Evolutionary conservation across 2,113 vertebrate genomes (phyloP).

Genomic region (Syngnathus scovelli): DNA sequence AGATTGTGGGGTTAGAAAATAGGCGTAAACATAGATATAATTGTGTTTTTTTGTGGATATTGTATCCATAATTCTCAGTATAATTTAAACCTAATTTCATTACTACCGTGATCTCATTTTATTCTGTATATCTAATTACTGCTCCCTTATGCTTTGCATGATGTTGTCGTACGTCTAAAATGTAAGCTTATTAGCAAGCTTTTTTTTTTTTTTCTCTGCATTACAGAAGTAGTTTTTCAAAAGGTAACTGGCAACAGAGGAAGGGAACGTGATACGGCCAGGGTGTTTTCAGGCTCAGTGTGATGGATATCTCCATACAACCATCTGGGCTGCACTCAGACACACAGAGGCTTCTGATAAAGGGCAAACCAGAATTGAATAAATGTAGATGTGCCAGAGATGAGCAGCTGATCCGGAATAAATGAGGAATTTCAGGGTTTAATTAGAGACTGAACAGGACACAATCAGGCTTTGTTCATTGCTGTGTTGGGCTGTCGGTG

Average conservation of each 20-base stretch:
- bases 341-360: conserved; percentile 37
- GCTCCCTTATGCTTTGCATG: background rate
- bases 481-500: background rate
- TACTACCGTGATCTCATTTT: background rate
- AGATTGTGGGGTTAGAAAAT: background rate
- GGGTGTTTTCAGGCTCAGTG: conserved; percentile 24
- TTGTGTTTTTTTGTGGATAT: background rate
- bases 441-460: conserved; percentile 34
- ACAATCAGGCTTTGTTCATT: conserved; percentile 35
- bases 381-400: conserved; percentile 34
- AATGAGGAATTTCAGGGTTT: conserved; percentile 44
- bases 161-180: background rate
- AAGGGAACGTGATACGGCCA: conserved; percentile 46
- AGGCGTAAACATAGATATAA: background rate
- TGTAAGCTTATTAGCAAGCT: background rate
- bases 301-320: conserved; percentile 27
- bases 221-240: background rate
- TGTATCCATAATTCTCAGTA: background rate
- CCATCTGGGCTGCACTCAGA: conserved; percentile 42
- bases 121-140: background rate
- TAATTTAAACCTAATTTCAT: background rate
- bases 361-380: conserved; percentile 40
- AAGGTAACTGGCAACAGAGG: conserved; percentile 12
- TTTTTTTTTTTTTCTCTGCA: background rate
- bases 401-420: conserved; percentile 56